phyloP scores from a whole-genome alignment of 2,797 vertebrate genomes.

The Cheirogaleus major region DNA sequence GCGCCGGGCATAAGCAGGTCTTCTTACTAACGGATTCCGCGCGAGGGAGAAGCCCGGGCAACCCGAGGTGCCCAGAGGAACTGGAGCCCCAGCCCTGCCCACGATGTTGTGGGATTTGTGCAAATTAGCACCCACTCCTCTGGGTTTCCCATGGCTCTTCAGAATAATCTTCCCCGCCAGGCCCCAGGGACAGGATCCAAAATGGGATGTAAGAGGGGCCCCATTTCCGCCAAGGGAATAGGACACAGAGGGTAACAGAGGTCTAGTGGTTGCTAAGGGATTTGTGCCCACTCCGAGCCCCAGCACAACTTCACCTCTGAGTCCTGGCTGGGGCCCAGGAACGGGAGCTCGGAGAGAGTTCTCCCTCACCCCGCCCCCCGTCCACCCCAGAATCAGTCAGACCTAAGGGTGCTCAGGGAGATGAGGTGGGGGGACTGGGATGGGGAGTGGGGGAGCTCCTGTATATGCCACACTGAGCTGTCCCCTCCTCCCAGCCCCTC shows the following conservation, averaged over 20 bases:
- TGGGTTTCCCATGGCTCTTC: neutral
- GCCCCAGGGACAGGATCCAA: neutral
- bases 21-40: no score
- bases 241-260: no score
- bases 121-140: neutral
- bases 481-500: neutral
- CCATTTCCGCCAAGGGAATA: accelerated
- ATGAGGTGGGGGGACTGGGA: neutral
- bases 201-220: neutral
- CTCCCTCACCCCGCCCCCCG: neutral
- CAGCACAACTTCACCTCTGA: neutral
- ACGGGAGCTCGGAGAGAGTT: neutral
- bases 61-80: neutral
- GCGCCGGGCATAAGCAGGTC: no score
- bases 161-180: neutral
- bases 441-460: neutral
- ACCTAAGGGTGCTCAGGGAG: neutral
- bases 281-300: accelerated
- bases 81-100: neutral
- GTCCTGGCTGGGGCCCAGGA: neutral
- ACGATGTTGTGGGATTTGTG: neutral
- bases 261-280: neutral
- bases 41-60: accelerated
- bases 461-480: neutral
- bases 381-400: neutral